Evolutionary conservation across 2,888 invertebrate species (phyloP).

Genomic region (Lumbricus terrestris): DNA sequence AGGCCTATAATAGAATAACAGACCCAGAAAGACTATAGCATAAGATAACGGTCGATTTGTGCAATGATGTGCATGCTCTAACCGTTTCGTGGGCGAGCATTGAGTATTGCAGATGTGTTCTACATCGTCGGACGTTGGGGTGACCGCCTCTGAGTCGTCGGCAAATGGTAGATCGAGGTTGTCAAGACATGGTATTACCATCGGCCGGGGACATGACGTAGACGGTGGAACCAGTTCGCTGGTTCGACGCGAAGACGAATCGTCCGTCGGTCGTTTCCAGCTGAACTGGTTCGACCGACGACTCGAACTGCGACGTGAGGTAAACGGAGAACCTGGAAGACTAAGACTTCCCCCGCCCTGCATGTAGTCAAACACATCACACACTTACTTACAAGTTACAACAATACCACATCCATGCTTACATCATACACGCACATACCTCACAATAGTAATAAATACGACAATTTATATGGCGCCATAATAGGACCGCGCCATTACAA

Average conservation of each 20-base stretch:
- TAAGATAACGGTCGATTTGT: not conserved
- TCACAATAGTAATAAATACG: too few relatives aligned
- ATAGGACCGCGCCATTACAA: too few relatives aligned
- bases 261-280: constrained; percentile 21
- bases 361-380: not conserved
- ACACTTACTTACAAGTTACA: not conserved
- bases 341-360: not conserved
- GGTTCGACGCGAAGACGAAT: constrained; percentile 54
- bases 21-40: not conserved
- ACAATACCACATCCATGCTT: too few relatives aligned
- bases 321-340: constrained; percentile 19
- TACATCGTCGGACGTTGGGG: constrained; percentile 87
- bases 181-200: constrained; percentile 27
- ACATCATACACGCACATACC: not conserved
- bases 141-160: constrained; percentile 61
- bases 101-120: constrained; percentile 43
- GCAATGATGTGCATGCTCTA: too few relatives aligned
- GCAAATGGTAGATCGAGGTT: constrained; percentile 33
- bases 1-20: not conserved
- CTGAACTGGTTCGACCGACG: constrained; percentile 32
- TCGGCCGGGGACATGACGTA: constrained; percentile 15
- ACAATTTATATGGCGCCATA: too few relatives aligned
- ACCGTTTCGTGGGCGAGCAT: constrained; percentile 11
- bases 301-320: not conserved
- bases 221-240: constrained; percentile 10